Base-by-base conservation (phyloP, 1,140 invertebrate species). In the Drosophila persimilis region DNA sequence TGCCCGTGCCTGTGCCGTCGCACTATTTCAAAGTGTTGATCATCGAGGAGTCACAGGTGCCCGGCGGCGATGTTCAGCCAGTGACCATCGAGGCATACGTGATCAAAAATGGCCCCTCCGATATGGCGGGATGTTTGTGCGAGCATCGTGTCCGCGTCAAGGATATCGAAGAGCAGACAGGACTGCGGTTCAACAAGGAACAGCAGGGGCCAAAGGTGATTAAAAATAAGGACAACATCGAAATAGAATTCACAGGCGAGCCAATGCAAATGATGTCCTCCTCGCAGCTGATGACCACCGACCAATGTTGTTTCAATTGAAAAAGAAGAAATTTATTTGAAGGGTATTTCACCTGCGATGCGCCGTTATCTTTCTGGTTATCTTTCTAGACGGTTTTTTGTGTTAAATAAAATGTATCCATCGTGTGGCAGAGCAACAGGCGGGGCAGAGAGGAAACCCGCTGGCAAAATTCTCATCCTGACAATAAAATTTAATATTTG, bases 1-100 rank as follows among this genome's bases (percentile, higher is more conserved):
- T 60, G 6, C 80, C 80, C 2, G 63, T 73, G 26, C 72, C 80
- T 2, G 63, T 73, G 26, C 72, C 80, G 0, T 80, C 80, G 20
- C 76, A 85, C 45, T 84, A 76, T 8, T 84, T 84, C 11, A 84
- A 84, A 22, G 80, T 84, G 8, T 22, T 84, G 4, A 80, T 84
- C 11, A 65, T 84, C 31, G 80, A 84, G 11, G 7, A 70, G 15
- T 17, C n/a, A n/a, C 20, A 15, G 26, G 26, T 0, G 26, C 29
- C 31, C 31, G 8, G 2, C 31, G 29, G 2, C 9, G 24, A 6
- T 26, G 24, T 0, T 4, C 24, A 29, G 50, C 67, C 83, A 5
- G 4, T 5, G 1, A 67, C 67, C 6, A 67, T 88, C 62, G 83
- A 88, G 24, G 59, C 57, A 3, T 88, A 62, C 29, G 64, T 86